Percentiles rank a stretch among this genome's conserved stretches.
Evolutionary conservation across 2,113 vertebrate genomes (phyloP).

Genomic region (Tretioscincus oriximinensis): DNA sequence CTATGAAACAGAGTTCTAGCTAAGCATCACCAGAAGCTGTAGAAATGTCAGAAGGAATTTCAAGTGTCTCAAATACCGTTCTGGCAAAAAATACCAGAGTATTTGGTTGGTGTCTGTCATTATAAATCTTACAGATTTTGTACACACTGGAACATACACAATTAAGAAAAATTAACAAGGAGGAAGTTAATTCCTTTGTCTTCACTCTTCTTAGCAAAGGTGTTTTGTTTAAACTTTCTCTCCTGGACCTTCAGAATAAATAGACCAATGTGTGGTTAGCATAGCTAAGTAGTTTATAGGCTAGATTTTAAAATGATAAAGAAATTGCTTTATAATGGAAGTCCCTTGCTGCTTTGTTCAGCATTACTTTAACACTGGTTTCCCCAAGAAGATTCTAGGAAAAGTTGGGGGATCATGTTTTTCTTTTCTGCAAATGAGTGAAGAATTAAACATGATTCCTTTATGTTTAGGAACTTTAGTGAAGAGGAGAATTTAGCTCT

Average conservation of each 20-base stretch:
- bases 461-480: no score
- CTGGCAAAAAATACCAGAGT: not conserved
- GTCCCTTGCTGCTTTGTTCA: not conserved
- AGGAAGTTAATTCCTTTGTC: conserved; percentile 2
- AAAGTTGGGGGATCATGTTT: not conserved
- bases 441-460: no score
- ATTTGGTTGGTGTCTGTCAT: not conserved
- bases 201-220: not conserved
- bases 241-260: not conserved
- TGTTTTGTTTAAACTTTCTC: not conserved
- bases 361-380: not conserved
- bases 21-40: not conserved
- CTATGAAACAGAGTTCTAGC: not conserved
- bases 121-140: conserved; percentile 27
- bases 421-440: no score
- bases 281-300: not conserved
- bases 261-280: conserved; percentile 10
- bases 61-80: not conserved
- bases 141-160: conserved; percentile 13
- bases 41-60: conserved; percentile 20
- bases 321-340: not conserved
- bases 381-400: not conserved
- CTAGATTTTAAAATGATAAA: not conserved
- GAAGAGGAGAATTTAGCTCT: no score
- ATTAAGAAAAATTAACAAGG: conserved; percentile 25